Percentiles rank a stretch among this genome's conserved stretches.
phyloP scores from a whole-genome alignment of 1,140 invertebrate species.

The Zaprionus tsacasi region DNA sequence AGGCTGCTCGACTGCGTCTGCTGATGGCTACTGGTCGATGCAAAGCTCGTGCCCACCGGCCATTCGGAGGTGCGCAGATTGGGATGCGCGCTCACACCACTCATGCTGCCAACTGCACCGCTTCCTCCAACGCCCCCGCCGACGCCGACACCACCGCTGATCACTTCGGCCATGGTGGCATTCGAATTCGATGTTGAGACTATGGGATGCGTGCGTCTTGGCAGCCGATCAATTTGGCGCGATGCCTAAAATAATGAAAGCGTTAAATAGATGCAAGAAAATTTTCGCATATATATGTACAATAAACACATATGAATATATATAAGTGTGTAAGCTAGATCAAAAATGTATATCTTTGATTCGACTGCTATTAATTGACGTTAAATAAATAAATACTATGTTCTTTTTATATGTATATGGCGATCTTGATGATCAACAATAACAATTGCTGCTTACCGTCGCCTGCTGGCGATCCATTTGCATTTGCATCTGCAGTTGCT shows the following conservation, averaged over 20 bases:
- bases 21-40: conserved; percentile 77
- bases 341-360: too few species aligned
- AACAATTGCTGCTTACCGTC: conserved; percentile 85
- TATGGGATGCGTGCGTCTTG: conserved; percentile 87
- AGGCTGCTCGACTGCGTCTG: conserved; percentile 80
- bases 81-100: conserved; percentile 58
- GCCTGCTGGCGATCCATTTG: conserved; percentile 94
- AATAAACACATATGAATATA: not conserved
- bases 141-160: conserved; percentile 60
- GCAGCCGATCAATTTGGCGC: conserved; percentile 93
- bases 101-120: conserved; percentile 59
- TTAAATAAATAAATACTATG: too few species aligned
- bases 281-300: conserved; percentile 32
- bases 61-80: conserved; percentile 78
- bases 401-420: not conserved
- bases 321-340: not conserved
- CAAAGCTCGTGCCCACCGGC: conserved; percentile 74
- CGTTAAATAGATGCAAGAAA: conserved; percentile 48
- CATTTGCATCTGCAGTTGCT: conserved; percentile 95
- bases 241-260: conserved; percentile 86
- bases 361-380: too few species aligned
- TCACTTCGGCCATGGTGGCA: conserved; percentile 83
- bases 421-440: conserved; percentile 13
- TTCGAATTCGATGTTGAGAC: conserved; percentile 84
- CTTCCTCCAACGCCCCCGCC: conserved; percentile 54